These are phyloP conservation scores for Wiebesia pumilae DNA, from an alignment of 1,140 invertebrate species.

Conservation along the genomic window DNA sequence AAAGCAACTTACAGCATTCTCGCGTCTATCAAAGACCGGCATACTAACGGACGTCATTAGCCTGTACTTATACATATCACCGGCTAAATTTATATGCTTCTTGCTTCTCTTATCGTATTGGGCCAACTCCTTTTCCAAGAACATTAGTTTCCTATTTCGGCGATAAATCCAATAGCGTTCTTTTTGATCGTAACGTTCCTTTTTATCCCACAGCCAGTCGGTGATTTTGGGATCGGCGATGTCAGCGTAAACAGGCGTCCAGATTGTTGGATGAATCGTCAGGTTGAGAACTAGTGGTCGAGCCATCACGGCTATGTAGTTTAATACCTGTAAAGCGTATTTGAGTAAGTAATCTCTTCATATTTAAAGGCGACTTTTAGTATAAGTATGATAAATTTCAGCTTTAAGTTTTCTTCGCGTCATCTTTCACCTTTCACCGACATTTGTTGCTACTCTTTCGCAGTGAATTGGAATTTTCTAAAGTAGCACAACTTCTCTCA, in stretches of 20 bases:
- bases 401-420: too few relatives aligned
- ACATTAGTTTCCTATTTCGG: conserved; percentile 76
- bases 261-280: conserved; percentile 86
- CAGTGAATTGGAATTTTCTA: too few relatives aligned
- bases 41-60: conserved; percentile 94
- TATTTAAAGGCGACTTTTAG: too few relatives aligned
- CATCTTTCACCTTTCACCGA: too few relatives aligned
- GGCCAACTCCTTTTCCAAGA: conserved; percentile 76
- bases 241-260: conserved; percentile 95
- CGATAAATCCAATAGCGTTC: conserved; percentile 80
- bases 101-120: conserved; percentile 73
- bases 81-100: conserved; percentile 75
- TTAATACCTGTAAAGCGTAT: conserved; percentile 79
- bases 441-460: too few relatives aligned
- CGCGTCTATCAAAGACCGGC: conserved; percentile 90
- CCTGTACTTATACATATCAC: conserved; percentile 79
- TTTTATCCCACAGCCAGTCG: conserved; percentile 90
- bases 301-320: conserved; percentile 94
- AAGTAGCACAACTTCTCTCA: too few relatives aligned
- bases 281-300: conserved; percentile 87
- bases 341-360: neutral
- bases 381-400: too few relatives aligned
- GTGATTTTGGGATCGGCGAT: conserved; percentile 91
- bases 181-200: conserved; percentile 86
- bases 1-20: conserved; percentile 82